phyloP scores from a whole-genome alignment of 2,888 invertebrate species.

The Drosophila monieri region DNA sequence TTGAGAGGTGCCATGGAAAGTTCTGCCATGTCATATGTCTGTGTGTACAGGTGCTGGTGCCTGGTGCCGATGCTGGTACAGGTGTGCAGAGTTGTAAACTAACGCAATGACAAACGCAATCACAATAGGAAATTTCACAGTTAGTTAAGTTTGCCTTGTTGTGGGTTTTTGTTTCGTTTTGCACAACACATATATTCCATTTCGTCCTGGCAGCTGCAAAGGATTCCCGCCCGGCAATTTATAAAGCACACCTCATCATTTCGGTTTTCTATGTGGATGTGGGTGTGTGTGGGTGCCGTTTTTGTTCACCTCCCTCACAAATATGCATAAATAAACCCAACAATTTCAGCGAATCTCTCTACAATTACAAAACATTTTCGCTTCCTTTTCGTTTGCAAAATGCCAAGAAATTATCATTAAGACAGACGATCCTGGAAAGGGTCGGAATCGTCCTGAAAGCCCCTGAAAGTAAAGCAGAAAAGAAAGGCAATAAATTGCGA shows the following conservation, averaged over 20 bases:
- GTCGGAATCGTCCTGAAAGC: neutral
- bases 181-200: slow-evolving; percentile 5
- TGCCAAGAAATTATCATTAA: slow-evolving; percentile 53
- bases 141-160: slow-evolving; percentile 77
- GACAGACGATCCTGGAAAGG: slow-evolving; percentile 13
- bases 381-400: slow-evolving; percentile 4
- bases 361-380: slow-evolving; percentile 43
- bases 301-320: slow-evolving; percentile 31
- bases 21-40: slow-evolving; percentile 31
- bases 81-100: slow-evolving; percentile 73
- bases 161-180: slow-evolving; percentile 47
- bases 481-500: slow-evolving; percentile 61
- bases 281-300: slow-evolving; percentile 19
- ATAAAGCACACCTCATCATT: slow-evolving; percentile 7
- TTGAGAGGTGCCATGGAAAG: slow-evolving; percentile 35
- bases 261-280: neutral
- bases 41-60: slow-evolving; percentile 14
- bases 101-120: slow-evolving; percentile 79
- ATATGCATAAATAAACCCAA: slow-evolving; percentile 62
- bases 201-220: slow-evolving; percentile 11
- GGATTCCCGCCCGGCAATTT: slow-evolving; percentile 22
- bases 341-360: slow-evolving; percentile 24
- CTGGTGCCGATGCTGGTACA: slow-evolving; percentile 7
- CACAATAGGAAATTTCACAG: slow-evolving; percentile 79
- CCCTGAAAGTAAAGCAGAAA: neutral